Evolutionary conservation across 2,113 vertebrate species (phyloP).

Genomic region (Silurus meridionalis): DNA sequence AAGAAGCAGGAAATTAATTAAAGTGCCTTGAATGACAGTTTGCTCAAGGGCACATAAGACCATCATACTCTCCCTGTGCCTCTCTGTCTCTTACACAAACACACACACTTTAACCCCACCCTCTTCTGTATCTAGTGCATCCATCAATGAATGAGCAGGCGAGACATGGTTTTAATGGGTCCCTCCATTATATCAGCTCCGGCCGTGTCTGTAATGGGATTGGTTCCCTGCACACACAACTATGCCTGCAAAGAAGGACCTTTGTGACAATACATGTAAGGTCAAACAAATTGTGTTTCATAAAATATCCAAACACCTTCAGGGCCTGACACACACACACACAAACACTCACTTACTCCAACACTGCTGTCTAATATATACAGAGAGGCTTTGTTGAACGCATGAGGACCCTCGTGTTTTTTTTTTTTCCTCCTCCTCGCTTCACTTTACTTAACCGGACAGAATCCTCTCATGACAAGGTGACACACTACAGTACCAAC

Average conservation of each 20-base stretch:
- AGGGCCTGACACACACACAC: slow-evolving; percentile 64
- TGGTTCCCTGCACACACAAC: slow-evolving; percentile 65
- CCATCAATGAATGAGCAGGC: slow-evolving; percentile 68
- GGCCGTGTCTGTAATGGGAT: slow-evolving; percentile 67
- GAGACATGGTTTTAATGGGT: slow-evolving; percentile 71
- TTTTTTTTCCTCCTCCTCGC: background rate
- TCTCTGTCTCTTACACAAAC: slow-evolving; percentile 40
- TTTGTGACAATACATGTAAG: slow-evolving; percentile 48
- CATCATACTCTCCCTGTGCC: slow-evolving; percentile 56
- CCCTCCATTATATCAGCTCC: slow-evolving; percentile 66
- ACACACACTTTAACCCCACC: slow-evolving; percentile 40
- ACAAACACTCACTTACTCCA: slow-evolving; percentile 7
- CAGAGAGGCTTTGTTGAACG: slow-evolving; percentile 13
- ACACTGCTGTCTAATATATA: slow-evolving; percentile 7
- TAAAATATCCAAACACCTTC: slow-evolving; percentile 67
- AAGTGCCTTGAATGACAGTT: slow-evolving; percentile 76
- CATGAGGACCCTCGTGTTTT: background rate
- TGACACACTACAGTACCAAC: slow-evolving; percentile 46
- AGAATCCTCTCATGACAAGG: slow-evolving; percentile 32
- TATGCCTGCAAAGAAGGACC: slow-evolving; percentile 58
- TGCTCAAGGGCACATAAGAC: slow-evolving; percentile 71
- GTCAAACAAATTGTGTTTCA: slow-evolving; percentile 71
- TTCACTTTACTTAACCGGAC: slow-evolving; percentile 60
- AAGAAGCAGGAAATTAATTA: slow-evolving; percentile 71
- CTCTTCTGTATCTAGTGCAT: slow-evolving; percentile 60